A percentile compares a stretch with the other conserved stretches of the same genome.
Conservation (phyloP, 2,113 vertebrate species). For the Tragelaphus scriptus region DNA sequence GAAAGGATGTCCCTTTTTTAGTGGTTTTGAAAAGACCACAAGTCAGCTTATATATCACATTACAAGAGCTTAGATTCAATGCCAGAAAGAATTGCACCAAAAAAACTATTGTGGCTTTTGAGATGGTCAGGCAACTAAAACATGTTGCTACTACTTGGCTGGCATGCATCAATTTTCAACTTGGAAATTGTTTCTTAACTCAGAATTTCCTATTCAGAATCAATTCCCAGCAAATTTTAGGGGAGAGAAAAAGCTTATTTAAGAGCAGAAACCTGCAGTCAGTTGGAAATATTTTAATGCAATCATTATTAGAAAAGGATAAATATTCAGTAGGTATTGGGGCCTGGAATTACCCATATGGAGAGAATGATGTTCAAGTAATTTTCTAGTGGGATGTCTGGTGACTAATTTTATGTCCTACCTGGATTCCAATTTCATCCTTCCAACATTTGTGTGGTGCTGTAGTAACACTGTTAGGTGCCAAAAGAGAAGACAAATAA, state of each 20-base stretch:
- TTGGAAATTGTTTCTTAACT: neutral
- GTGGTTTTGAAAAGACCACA: slow-evolving; percentile 31
- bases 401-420: neutral
- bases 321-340: neutral
- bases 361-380: neutral
- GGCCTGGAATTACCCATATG: neutral
- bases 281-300: neutral
- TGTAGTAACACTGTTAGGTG: neutral
- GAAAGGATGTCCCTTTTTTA: slow-evolving; percentile 16
- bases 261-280: neutral
- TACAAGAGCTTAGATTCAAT: neutral
- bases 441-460: neutral
- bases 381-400: neutral
- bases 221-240: neutral
- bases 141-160: neutral
- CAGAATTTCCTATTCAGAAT: neutral
- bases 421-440: neutral
- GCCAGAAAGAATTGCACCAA: neutral
- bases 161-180: neutral
- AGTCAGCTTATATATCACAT: neutral
- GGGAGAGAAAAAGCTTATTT: neutral
- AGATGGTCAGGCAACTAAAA: neutral
- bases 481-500: neutral
- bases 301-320: neutral
- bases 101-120: neutral